Conservation (phyloP, 2,797 vertebrate species). For the Urocyon cinereoargenteus region DNA sequence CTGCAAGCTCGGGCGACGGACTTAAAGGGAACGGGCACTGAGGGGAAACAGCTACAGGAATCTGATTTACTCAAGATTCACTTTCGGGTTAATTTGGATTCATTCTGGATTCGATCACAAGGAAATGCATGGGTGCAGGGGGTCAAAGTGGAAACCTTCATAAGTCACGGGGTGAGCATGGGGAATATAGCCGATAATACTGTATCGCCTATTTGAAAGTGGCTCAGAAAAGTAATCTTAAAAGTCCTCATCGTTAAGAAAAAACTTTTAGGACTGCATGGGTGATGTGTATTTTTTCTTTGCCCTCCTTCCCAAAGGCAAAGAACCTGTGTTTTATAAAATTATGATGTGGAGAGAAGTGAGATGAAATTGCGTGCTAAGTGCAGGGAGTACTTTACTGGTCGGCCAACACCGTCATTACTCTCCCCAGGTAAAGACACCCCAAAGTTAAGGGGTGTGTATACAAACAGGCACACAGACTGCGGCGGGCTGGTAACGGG, state of each 20-base stretch:
- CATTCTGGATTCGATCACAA: neutral
- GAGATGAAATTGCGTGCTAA: neutral
- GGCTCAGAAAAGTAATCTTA: neutral
- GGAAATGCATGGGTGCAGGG: neutral
- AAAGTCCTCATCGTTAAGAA: neutral
- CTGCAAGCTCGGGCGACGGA: neutral
- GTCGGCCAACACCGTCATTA: neutral
- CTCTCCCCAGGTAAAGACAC: neutral
- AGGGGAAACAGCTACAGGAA: neutral
- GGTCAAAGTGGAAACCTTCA: neutral
- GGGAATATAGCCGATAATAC: neutral
- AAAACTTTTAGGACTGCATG: neutral
- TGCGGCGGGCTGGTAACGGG: neutral
- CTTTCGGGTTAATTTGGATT: neutral
- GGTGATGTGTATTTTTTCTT: neutral
- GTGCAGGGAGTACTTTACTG: neutral
- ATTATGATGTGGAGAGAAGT: neutral
- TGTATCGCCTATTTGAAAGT: neutral
- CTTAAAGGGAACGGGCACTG: neutral
- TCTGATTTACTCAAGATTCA: neutral
- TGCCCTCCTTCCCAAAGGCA: neutral
- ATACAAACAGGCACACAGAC: too few species aligned
- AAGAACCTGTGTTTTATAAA: neutral
- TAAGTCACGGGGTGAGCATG: neutral
- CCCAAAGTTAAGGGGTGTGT: neutral